A percentile compares a stretch with the other conserved stretches of the same genome.
Conservation (phyloP, 1,140 invertebrate species). For the Stegodyphus dumicola region DNA sequence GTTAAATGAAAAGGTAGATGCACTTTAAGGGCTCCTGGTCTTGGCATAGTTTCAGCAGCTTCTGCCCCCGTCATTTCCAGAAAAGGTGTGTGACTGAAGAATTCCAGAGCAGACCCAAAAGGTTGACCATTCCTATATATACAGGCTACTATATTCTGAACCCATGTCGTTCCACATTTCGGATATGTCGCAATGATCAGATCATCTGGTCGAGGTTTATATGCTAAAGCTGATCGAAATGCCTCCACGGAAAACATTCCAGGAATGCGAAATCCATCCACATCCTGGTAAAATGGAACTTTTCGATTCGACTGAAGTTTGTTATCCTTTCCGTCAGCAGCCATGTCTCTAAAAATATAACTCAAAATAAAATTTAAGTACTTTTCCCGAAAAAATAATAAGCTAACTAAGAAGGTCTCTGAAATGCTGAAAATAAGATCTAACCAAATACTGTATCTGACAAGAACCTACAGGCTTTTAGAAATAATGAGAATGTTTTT, state of each 20-base stretch:
- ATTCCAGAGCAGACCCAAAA: constrained; percentile 35
- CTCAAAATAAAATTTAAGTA: too few relatives aligned
- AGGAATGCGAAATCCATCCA: not conserved
- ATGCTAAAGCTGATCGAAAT: constrained; percentile 2
- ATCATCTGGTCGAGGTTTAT: constrained; percentile 48
- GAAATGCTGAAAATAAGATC: too few relatives aligned
- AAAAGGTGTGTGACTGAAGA: constrained; percentile 52
- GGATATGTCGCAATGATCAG: constrained; percentile 60
- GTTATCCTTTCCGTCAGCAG: not conserved
- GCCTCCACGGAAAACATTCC: constrained; percentile 1
- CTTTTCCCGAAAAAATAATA: too few relatives aligned
- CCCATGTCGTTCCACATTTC: constrained; percentile 63
- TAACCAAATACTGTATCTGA: too few relatives aligned
- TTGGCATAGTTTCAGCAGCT: constrained; percentile 39
- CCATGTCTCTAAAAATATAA: not conserved
- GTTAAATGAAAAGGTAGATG: constrained; percentile 56
- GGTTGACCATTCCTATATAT: constrained; percentile 51
- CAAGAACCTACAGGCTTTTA: too few relatives aligned
- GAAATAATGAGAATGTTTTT: too few relatives aligned
- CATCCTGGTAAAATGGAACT: not conserved
- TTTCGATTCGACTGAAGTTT: not conserved
- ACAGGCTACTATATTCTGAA: constrained; percentile 52
- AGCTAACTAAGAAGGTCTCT: too few relatives aligned
- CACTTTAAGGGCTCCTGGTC: constrained; percentile 59
- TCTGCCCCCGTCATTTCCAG: constrained; percentile 57